phyloP scores from a whole-genome alignment of 2,888 invertebrate species.

The Eremobia ochroleuca region DNA sequence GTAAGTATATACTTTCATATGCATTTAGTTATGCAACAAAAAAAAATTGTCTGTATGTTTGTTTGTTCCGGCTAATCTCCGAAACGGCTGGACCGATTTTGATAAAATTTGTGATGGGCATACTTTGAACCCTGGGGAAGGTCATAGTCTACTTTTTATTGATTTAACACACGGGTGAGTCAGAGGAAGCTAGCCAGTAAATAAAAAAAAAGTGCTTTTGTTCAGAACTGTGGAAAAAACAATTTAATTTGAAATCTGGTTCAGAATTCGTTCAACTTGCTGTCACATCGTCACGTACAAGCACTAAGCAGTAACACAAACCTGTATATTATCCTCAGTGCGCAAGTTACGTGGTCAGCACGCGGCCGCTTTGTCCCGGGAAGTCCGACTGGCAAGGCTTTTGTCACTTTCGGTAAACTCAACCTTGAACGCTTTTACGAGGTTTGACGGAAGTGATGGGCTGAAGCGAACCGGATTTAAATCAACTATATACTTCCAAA shows the following conservation, averaged over 20 bases:
- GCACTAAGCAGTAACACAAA: constrained; percentile 18
- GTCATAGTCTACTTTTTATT: background rate
- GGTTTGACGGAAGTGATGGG: constrained; percentile 64
- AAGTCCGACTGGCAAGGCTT: constrained; percentile 74
- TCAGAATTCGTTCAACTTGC: constrained; percentile 27
- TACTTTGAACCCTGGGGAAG: background rate
- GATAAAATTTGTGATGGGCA: too few species aligned
- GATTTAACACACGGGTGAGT: background rate
- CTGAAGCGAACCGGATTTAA: constrained; percentile 39
- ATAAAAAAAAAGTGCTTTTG: background rate
- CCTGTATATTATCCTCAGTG: background rate
- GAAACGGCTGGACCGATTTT: too few species aligned
- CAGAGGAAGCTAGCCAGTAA: background rate
- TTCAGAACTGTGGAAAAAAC: background rate
- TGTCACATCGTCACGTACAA: constrained; percentile 18
- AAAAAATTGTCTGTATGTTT: too few species aligned
- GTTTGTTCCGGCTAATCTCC: too few species aligned
- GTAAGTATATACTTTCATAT: too few species aligned
- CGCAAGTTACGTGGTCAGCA: constrained; percentile 25
- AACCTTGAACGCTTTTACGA: constrained; percentile 81
- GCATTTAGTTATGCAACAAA: too few species aligned
- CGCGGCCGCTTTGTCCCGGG: constrained; percentile 55
- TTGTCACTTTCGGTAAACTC: constrained; percentile 79
- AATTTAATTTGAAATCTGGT: constrained; percentile 27
- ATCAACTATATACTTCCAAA: background rate